phyloP scores from a whole-genome alignment of 2,888 invertebrate genomes.

The Cheilosia vulpina region DNA sequence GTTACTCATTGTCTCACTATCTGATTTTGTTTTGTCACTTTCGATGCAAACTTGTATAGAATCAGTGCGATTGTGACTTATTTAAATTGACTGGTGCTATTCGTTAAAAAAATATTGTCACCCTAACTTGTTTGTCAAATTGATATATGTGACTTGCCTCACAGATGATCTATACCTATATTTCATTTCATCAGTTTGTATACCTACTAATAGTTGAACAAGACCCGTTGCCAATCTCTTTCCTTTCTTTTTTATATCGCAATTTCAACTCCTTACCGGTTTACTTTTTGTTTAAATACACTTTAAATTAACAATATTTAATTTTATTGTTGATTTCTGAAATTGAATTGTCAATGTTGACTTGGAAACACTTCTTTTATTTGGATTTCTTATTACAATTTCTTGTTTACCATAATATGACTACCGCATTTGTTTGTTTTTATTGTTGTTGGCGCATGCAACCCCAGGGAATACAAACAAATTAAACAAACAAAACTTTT shows the following conservation, averaged over 20 bases:
- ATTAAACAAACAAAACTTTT: slow-evolving; percentile 5
- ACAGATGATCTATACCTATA: too few species aligned
- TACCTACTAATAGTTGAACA: too few species aligned
- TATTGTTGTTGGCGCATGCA: slow-evolving; percentile 53
- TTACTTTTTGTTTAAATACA: slow-evolving; percentile 3
- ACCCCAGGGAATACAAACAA: slow-evolving; percentile 19
- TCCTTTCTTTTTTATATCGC: slow-evolving; percentile 3
- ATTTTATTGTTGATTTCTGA: slow-evolving; percentile 49
- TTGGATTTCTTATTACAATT: slow-evolving; percentile 6
- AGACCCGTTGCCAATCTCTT: too few species aligned
- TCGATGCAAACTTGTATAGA: too few species aligned
- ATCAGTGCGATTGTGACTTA: too few species aligned
- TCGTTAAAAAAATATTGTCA: too few species aligned
- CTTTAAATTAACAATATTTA: slow-evolving; percentile 22
- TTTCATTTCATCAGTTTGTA: too few species aligned
- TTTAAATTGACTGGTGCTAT: too few species aligned
- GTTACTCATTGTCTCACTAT: too few species aligned
- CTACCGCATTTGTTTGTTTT: slow-evolving; percentile 42
- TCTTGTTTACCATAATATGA: slow-evolving; percentile 37
- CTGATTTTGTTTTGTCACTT: too few species aligned
- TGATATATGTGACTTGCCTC: too few species aligned
- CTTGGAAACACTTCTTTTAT: slow-evolving; percentile 39
- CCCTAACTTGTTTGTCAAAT: too few species aligned
- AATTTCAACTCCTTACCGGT: slow-evolving; percentile 12
- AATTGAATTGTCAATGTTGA: slow-evolving; percentile 43